Evolutionary conservation across 2,113 vertebrate species (phyloP), one percentile per base, ranked within the genome.

Genomic region (Vanacampus margaritifer): DNA sequence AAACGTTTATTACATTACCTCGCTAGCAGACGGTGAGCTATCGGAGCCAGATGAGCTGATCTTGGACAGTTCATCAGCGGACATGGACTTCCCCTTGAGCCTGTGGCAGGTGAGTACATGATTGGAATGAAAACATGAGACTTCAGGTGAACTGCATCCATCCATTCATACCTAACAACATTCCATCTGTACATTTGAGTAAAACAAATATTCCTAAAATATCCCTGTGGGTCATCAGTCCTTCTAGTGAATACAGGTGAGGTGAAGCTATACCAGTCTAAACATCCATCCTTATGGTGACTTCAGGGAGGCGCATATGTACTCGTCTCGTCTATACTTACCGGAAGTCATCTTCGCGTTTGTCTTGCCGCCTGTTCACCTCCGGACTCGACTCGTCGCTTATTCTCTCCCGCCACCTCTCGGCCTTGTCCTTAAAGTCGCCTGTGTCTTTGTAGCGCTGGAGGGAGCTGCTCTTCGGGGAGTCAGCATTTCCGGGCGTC

Each of bases 331-430:
- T 45, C 14, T 6, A 19, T 1, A 36, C 85, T 77, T 83, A 93
- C 92, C n/a, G 14, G 56, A 83, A 75, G 0, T 57, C 59, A 0
- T 64, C 57, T 37, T 17, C 76, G 53, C 13, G 68, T 1, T 16
- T 11, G 11, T 50, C 32, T 28, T 0, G 28, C 9, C 56, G 67
- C 0, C 41, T 37, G 13, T 0, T 57, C 3, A 39, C 2, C 67
- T 90, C 87, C 16, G 78, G 74, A 69, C 76, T 77, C 0, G 75
- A 70, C 1, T 78, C 74, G 2, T 92, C 79, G 19, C 76, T 81
- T 26, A 90, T 78, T 16, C 87, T 93, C 65, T 91, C 95, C 45
- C 88, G 93, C 95, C 96, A 98, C 26, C 80, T 88, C 74, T 94
- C 92, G 0, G 88, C 92, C 32, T 94, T 96, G 10, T 85, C 87